phyloP scores from a whole-genome alignment of 1,140 invertebrate species.

The Panagrolaimus sp. region DNA sequence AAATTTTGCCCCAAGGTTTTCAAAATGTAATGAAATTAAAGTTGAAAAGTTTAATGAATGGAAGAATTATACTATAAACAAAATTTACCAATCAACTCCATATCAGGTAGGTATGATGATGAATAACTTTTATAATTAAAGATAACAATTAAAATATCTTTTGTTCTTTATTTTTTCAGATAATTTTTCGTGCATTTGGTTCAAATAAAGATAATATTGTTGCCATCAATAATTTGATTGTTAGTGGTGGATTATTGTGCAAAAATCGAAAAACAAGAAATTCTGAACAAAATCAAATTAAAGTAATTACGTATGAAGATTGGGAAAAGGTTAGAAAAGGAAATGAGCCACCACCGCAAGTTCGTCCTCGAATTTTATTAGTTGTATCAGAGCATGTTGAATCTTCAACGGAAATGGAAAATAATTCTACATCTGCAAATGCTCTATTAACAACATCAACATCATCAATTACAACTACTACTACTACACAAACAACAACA shows the following conservation, averaged over 20 bases:
- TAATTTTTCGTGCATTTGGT: constrained; percentile 4
- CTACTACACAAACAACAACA: neutral
- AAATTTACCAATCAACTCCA: neutral
- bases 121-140: neutral
- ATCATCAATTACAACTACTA: neutral
- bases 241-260: neutral
- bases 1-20: neutral
- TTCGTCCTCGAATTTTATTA: neutral
- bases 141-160: too few species aligned
- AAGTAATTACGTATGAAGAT: constrained; percentile 10
- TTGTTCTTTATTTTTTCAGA: neutral
- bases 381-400: constrained; percentile 10
- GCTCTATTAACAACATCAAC: neutral
- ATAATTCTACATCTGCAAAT: neutral
- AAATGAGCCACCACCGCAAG: neutral
- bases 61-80: neutral
- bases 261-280: too few species aligned
- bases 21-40: neutral
- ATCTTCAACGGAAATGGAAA: neutral
- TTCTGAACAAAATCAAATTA: neutral
- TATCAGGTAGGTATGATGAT: neutral
- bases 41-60: neutral
- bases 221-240: neutral
- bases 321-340: neutral
- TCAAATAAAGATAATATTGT: neutral